Conservation (phyloP, 2,888 invertebrate species). For the Eristalinus aeneus region DNA sequence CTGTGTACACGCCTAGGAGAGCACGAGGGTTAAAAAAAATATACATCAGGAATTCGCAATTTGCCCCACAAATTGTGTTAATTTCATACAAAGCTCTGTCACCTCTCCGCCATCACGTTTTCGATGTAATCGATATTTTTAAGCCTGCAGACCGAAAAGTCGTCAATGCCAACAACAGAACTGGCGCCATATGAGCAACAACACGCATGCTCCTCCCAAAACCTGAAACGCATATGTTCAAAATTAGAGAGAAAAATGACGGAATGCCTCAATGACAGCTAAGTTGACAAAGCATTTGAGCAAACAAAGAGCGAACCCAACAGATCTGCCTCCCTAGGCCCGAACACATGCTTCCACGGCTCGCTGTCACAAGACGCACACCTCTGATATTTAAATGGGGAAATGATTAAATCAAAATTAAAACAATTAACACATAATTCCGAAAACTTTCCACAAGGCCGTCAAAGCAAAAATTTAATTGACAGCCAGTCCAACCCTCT, state of each 20-base stretch:
- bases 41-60: not conserved
- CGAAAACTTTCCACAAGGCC: conserved; percentile 57
- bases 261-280: not conserved
- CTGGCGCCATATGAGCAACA: not conserved
- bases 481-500: conserved; percentile 29
- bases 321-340: not conserved
- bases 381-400: conserved; percentile 18
- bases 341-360: conserved; percentile 16
- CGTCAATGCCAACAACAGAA: not conserved
- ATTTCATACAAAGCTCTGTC: not conserved
- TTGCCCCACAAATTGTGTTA: not conserved
- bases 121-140: not conserved
- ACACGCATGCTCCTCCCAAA: not conserved
- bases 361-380: conserved; percentile 18
- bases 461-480: not conserved
- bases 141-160: not conserved
- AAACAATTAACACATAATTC: conserved; percentile 49
- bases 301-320: not conserved
- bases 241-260: not conserved
- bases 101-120: not conserved
- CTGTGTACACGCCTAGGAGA: too few species aligned
- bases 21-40: not conserved
- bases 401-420: conserved; percentile 48
- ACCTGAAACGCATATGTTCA: not conserved
- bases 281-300: not conserved